Conservation (phyloP, 2,888 invertebrate genomes). For the Yponomeuta cagnagella region DNA sequence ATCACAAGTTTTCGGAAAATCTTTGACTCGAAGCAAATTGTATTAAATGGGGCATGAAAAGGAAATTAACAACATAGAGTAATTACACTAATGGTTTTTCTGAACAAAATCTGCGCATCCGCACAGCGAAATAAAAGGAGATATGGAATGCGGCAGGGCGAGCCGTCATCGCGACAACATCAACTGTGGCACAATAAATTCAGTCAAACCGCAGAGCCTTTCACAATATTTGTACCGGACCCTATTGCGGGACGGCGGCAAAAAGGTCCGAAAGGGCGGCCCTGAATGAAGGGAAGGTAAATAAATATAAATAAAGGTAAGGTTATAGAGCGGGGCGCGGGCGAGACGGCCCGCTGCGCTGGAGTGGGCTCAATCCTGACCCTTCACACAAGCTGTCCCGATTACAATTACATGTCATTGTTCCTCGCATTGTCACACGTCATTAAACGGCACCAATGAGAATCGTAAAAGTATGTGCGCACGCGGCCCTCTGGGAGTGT, state of each 20-base stretch:
- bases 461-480: conserved; percentile 62
- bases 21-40: neutral
- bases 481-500: conserved; percentile 32
- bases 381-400: conserved; percentile 8
- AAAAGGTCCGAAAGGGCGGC: conserved; percentile 74
- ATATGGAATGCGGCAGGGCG: conserved; percentile 32
- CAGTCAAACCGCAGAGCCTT: conserved; percentile 70
- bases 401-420: conserved; percentile 61
- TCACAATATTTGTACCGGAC: conserved; percentile 74
- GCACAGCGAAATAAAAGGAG: conserved; percentile 18
- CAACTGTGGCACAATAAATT: conserved; percentile 71
- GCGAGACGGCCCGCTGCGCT: conserved; percentile 13
- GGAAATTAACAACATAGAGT: neutral
- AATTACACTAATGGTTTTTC: conserved; percentile 12
- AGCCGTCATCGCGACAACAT: conserved; percentile 47
- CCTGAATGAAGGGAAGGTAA: conserved; percentile 75
- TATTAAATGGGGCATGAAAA: neutral
- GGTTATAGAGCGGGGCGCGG: conserved; percentile 30
- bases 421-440: conserved; percentile 58
- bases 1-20: neutral
- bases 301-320: conserved; percentile 75
- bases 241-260: conserved; percentile 55
- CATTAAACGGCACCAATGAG: conserved; percentile 70
- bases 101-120: conserved; percentile 18
- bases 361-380: conserved; percentile 23